Percentiles rank a stretch among this genome's conserved stretches.
phyloP scores from a whole-genome alignment of 2,888 invertebrate genomes.

The Amphiduros pacificus region DNA sequence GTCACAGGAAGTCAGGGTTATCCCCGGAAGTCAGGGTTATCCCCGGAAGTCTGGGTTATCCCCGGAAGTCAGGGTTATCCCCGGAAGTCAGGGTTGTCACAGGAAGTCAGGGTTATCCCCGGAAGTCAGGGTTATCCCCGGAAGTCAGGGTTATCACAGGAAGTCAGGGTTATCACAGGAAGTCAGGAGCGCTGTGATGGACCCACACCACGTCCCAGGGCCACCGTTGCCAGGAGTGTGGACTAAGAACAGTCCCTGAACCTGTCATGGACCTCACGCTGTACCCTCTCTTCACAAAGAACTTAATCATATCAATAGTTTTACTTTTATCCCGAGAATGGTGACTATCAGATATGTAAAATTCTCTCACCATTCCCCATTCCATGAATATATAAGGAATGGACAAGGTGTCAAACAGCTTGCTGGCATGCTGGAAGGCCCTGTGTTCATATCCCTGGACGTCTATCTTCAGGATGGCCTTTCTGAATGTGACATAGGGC shows the following conservation, averaged over 20 bases:
- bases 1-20: too few species aligned
- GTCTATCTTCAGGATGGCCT: conserved; percentile 14
- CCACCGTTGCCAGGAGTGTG: conserved; percentile 30
- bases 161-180: too few species aligned
- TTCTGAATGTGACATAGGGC: conserved; percentile 10
- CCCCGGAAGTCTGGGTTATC: too few species aligned
- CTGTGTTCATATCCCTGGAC: conserved; percentile 24
- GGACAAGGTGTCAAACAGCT: conserved; percentile 21
- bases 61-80: too few species aligned
- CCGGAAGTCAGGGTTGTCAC: too few species aligned
- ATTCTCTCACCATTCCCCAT: conserved; percentile 27
- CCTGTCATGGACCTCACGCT: conserved; percentile 14
- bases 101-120: too few species aligned
- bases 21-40: too few species aligned
- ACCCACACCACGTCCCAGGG: conserved; percentile 34
- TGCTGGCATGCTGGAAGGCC: conserved; percentile 23
- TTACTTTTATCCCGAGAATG: conserved; percentile 6
- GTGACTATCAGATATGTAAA: background rate
- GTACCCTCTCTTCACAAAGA: conserved; percentile 21
- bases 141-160: too few species aligned
- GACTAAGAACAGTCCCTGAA: conserved; percentile 6
- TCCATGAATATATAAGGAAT: conserved; percentile 34
- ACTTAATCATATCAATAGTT: conserved; percentile 19
- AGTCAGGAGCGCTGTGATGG: too few species aligned
- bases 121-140: too few species aligned